Base-by-base conservation (phyloP, 2,888 invertebrate genomes). In the Noctua janthe region DNA sequence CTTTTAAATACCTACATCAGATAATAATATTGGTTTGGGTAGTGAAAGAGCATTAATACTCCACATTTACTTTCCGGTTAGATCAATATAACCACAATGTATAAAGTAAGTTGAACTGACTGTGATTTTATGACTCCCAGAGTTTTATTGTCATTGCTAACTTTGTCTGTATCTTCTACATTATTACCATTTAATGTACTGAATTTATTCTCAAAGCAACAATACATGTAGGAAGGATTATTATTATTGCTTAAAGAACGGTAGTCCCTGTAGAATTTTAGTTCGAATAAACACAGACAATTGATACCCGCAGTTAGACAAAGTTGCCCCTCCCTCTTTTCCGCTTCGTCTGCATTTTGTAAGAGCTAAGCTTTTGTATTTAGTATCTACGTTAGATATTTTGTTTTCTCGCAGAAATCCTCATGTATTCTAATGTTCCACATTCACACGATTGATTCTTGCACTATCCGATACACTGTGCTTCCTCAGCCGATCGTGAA, bases 381-480 rank as follows among this genome's bases (percentile, higher is more conserved):
- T 82, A 87, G 62, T 76, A 71, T 88, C 69, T 56, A 78, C 66
- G 62, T 78, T 75, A 56, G 59, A 82, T 82, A 85, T 86, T 85
- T 84, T 74, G 82, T 87, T 83, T 69, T 51, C 69, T 75, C 23
- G 49, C 59, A 77, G 79, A 82, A 83, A 78, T 78, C 67, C 71
- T 71, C 80, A 66, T 82, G 74, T 90, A 83, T 85, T 88, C 80
- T 89, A 85, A 86, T 83, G 87, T 80, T 82, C 47, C 51, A 84
- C 84, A 82, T 84, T 86, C 74, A 76, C 66, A 80, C 83, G 85
- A 92, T 92, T 91, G 90, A 92, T 91, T 90, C 83, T 88, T 90
- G 87, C 88, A 92, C 89, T 82, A 82, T 87, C 82, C 88, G 90
- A 92, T 91, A 91, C 90, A 91, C 90, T 91, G 91, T 85, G 84